Evolutionary conservation across 2,113 vertebrate species (phyloP), one percentile per base, ranked within the genome.

Genomic region (Upupa epops): DNA sequence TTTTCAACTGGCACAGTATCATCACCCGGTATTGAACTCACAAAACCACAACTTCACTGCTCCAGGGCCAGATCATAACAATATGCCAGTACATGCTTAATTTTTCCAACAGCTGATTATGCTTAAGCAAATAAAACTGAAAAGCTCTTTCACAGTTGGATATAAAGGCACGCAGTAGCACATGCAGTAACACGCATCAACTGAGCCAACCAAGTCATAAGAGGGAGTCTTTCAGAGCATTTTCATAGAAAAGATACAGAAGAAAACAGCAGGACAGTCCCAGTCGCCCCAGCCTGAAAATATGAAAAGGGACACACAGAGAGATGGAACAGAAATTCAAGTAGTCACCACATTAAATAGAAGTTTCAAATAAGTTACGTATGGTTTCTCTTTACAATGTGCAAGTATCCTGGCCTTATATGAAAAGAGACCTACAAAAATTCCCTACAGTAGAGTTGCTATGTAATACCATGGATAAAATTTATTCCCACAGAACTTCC

Each of bases 61-160:
- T 93, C n/a, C 21, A 29, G 61, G 91, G 72, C 72, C 65, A 83
- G 63, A 80, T 45, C 8, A 0, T 36, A 79, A 91, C 88, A 93
- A 92, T 80, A 83, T 37, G 54, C 49, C 45, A 64, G 78, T 29
- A 91, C 74, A 90, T 36, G 84, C 37, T 77, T 87, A 74, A 88
- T 89, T 90, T 94, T 66, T 69, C 46, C 49, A 89, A 58, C 63
- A 77, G 64, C n/a, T 71, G 22, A 32, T 63, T 73, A 58, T 68
- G 77, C 49, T 86, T 82, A 95, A 84, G 74, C 49, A 94, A 93
- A 29, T 83, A 93, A 90, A 36, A 81, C 32, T 52, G 58, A 61
- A 93, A 89, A 88, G 40, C 42, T 85, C 73, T 78, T 2, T 19
- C 74, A 55, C 59, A 89, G 66, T 84, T 3, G 1, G 89, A 72